Percentiles rank a stretch among this genome's conserved stretches.
Evolutionary conservation across 53 echinoderm and acorn worm species (phyloP).

Genomic region (Paracentrotus lividus): DNA sequence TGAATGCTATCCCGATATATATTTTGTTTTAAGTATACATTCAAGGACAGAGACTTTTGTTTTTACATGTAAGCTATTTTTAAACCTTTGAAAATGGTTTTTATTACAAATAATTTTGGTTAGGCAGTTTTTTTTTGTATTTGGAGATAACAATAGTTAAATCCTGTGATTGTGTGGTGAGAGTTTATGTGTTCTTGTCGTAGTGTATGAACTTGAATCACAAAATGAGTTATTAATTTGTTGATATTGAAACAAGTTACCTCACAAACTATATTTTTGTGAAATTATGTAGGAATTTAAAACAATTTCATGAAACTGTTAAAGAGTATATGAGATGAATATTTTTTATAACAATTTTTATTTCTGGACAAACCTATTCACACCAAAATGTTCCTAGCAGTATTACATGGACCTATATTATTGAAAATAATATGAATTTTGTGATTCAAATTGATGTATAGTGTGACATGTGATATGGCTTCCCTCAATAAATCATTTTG

Average conservation of each 20-base stretch:
- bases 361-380: background rate
- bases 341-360: too few relatives aligned
- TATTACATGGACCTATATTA: background rate
- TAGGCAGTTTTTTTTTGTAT: background rate
- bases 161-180: background rate
- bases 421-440: background rate
- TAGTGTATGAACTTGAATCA: background rate
- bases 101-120: too few relatives aligned
- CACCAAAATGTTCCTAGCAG: background rate
- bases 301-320: background rate
- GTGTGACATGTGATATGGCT: background rate
- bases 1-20: too few relatives aligned
- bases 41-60: too few relatives aligned
- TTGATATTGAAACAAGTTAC: too few relatives aligned
- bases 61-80: too few relatives aligned
- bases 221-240: background rate
- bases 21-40: too few relatives aligned
- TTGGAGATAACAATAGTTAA: slow-evolving; percentile 19
- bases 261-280: background rate
- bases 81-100: too few relatives aligned
- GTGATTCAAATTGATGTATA: background rate
- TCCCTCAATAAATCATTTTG: background rate
- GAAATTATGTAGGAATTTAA: background rate
- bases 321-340: background rate
- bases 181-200: background rate